These are phyloP conservation scores for Periophthalmodon schlosseri DNA, from an alignment of 2,113 vertebrate species.

Conservation along the genomic window DNA sequence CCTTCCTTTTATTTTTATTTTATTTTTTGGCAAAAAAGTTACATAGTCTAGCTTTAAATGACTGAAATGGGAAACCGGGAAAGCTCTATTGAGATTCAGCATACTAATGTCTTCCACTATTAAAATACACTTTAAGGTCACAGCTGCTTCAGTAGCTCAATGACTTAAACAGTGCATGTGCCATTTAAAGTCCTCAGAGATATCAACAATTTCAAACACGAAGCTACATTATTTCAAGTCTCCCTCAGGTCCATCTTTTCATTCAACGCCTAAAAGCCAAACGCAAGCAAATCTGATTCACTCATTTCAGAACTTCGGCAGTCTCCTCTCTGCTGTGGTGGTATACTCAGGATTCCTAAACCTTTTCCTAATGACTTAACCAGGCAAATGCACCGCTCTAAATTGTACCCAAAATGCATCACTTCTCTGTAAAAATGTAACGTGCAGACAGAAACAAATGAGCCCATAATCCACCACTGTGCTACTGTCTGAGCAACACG, in stretches of 20 bases:
- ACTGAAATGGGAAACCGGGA: no score
- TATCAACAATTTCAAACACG: background rate
- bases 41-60: no score
- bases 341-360: constrained; percentile 23
- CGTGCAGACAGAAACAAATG: constrained; percentile 32
- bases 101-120: constrained; percentile 13
- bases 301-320: constrained; percentile 26
- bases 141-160: constrained; percentile 36
- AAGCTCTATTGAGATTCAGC: background rate
- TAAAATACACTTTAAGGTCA: constrained; percentile 1
- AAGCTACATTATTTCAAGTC: background rate
- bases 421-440: constrained; percentile 22
- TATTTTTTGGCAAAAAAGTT: no score
- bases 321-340: constrained; percentile 47
- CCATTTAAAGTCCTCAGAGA: background rate
- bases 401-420: constrained; percentile 34
- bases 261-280: constrained; percentile 31
- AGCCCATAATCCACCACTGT: constrained; percentile 11
- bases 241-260: constrained; percentile 2
- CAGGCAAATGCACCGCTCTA: constrained; percentile 36
- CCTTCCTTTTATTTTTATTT: no score
- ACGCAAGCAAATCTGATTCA: constrained; percentile 34
- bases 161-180: constrained; percentile 27
- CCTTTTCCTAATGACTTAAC: constrained; percentile 47
- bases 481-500: constrained; percentile 33